A percentile compares a stretch with the other conserved stretches of the same genome.
Evolutionary conservation across 1,140 invertebrate species (phyloP).

Genomic region (Papilio polyxenes): DNA sequence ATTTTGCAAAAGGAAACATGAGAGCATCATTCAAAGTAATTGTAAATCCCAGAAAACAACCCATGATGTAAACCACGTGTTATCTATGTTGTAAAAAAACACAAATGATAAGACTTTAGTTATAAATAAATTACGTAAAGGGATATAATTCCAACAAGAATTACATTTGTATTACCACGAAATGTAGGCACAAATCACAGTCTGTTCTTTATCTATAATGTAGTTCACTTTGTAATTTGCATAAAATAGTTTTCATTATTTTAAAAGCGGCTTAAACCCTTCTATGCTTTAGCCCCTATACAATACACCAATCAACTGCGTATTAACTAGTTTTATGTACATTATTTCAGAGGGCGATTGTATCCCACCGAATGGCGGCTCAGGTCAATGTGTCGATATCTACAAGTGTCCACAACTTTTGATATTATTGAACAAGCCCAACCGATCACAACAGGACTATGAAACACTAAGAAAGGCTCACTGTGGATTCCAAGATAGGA

Average conservation of each 20-base stretch:
- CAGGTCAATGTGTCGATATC: constrained; percentile 50
- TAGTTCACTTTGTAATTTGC: too few species aligned
- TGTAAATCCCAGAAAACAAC: background rate
- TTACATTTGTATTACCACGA: too few species aligned
- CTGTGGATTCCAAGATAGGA: constrained; percentile 43
- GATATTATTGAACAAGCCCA: constrained; percentile 43
- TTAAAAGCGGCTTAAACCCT: background rate
- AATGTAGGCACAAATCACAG: too few species aligned
- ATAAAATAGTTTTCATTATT: background rate
- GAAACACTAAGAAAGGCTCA: constrained; percentile 43
- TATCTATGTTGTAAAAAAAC: background rate
- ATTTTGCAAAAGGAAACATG: background rate
- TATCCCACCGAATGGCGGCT: constrained; percentile 40
- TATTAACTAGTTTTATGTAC: background rate
- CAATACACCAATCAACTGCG: background rate
- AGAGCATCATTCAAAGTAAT: background rate
- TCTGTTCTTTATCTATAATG: background rate
- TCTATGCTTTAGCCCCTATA: background rate
- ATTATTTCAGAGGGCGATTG: constrained; percentile 48
- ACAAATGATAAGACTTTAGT: too few species aligned
- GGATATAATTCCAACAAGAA: too few species aligned
- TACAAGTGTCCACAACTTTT: constrained; percentile 47
- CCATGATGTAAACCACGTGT: background rate
- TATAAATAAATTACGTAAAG: too few species aligned
- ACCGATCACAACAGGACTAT: constrained; percentile 41